Evolutionary conservation across 1,140 invertebrate genomes (phyloP).

Genomic region (Drosophila nikananu): DNA sequence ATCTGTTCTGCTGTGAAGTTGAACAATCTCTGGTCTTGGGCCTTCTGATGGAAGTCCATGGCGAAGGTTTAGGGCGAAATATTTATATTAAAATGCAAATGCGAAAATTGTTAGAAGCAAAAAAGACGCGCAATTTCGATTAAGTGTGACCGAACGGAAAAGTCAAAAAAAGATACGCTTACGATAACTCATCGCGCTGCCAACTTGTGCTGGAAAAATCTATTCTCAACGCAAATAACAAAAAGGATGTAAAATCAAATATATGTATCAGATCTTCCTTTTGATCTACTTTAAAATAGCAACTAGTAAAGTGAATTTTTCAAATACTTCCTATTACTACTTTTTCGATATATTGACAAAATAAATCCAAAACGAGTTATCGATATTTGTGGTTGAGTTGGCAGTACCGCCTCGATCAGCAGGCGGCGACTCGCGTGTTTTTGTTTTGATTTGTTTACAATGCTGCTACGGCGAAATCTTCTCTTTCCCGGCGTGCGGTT

Average conservation of each 20-base stretch:
- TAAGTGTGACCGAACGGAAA: background rate
- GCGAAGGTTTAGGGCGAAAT: background rate
- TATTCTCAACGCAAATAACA: too few species aligned
- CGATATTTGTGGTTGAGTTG: background rate
- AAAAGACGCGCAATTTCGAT: slow-evolving; percentile 5
- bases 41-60: slow-evolving; percentile 50
- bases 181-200: background rate
- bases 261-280: too few species aligned
- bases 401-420: slow-evolving; percentile 28
- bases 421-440: slow-evolving; percentile 31
- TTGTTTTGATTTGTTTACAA: slow-evolving; percentile 45
- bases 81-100: background rate
- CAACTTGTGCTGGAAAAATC: too few species aligned
- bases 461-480: slow-evolving; percentile 27
- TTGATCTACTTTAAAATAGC: background rate
- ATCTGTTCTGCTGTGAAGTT: slow-evolving; percentile 67
- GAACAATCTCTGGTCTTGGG: slow-evolving; percentile 67
- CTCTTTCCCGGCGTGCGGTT: slow-evolving; percentile 9
- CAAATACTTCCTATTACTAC: background rate
- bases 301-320: background rate
- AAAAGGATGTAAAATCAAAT: too few species aligned
- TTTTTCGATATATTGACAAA: background rate
- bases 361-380: background rate
- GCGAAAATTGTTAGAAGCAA: background rate
- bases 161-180: background rate